phyloP scores from a whole-genome alignment of 2,113 vertebrate genomes.

The Ardeotis arabs region DNA sequence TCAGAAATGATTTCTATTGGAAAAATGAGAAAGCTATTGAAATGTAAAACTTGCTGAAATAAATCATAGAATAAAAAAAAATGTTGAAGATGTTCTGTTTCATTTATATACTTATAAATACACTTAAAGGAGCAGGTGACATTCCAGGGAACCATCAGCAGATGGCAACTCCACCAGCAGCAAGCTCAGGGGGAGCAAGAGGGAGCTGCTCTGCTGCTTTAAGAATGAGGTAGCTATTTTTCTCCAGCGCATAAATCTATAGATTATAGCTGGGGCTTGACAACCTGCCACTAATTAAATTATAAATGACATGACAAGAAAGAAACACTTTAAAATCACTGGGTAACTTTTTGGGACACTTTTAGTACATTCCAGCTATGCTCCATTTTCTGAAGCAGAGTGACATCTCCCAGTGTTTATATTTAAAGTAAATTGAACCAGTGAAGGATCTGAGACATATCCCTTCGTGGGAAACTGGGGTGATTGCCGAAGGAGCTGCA shows the following conservation, averaged over 20 bases:
- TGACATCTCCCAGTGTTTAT: neutral
- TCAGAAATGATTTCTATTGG: constrained; percentile 51
- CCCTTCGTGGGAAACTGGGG: neutral
- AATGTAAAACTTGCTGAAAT: constrained; percentile 61
- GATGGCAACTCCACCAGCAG: constrained; percentile 70
- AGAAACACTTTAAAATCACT: constrained; percentile 48
- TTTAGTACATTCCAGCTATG: neutral
- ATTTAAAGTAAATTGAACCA: constrained; percentile 47
- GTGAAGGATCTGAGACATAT: constrained; percentile 17
- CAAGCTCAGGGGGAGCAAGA: constrained; percentile 51
- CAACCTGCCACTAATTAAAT: constrained; percentile 70
- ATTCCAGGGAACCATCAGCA: constrained; percentile 68
- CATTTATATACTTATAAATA: constrained; percentile 29
- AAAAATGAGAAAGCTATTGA: constrained; percentile 63
- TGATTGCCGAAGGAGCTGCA: neutral
- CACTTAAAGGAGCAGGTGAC: constrained; percentile 57
- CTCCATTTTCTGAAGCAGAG: constrained; percentile 28
- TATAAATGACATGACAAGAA: constrained; percentile 61
- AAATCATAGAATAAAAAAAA: constrained; percentile 20
- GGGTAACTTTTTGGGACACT: constrained; percentile 57
- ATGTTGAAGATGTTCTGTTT: constrained; percentile 41
- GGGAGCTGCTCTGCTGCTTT: constrained; percentile 53
- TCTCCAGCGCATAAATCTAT: constrained; percentile 37
- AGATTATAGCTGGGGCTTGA: constrained; percentile 64
- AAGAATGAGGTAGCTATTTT: constrained; percentile 68